phyloP scores from a whole-genome alignment of 1,140 invertebrate species.

The Coelopa frigida region DNA sequence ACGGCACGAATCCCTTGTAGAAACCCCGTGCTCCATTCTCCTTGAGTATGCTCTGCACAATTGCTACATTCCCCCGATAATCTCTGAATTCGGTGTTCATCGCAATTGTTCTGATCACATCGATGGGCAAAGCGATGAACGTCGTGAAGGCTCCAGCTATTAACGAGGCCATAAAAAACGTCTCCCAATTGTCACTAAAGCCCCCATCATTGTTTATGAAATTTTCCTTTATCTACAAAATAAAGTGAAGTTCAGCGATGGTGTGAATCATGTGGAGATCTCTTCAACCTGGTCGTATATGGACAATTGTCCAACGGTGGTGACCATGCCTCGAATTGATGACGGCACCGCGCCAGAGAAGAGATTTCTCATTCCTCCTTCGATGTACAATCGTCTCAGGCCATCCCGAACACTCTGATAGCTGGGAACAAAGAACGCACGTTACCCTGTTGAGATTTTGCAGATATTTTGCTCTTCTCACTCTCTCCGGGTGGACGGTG shows the following conservation, averaged over 20 bases:
- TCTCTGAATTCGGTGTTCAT: conserved; percentile 93
- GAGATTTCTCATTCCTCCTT: too few relatives aligned
- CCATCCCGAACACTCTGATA: too few relatives aligned
- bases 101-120: conserved; percentile 90
- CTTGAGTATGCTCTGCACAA: not conserved
- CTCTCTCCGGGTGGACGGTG: not conserved
- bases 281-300: not conserved
- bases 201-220: not conserved
- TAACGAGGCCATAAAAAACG: conserved; percentile 41
- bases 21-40: conserved; percentile 58
- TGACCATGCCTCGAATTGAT: not conserved
- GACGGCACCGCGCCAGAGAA: not conserved
- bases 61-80: conserved; percentile 45
- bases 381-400: too few relatives aligned
- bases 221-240: too few relatives aligned
- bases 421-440: too few relatives aligned
- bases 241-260: too few relatives aligned
- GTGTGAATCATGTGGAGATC: too few relatives aligned
- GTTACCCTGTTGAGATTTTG: too few relatives aligned
- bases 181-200: conserved; percentile 3
- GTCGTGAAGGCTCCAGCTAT: conserved; percentile 76
- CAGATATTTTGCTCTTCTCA: too few relatives aligned
- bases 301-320: not conserved
- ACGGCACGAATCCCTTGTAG: conserved; percentile 93
- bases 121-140: conserved; percentile 86